Base-by-base conservation (phyloP, 64 coral and sea anemone genomes). In the Stichodactyla helianthus region DNA sequence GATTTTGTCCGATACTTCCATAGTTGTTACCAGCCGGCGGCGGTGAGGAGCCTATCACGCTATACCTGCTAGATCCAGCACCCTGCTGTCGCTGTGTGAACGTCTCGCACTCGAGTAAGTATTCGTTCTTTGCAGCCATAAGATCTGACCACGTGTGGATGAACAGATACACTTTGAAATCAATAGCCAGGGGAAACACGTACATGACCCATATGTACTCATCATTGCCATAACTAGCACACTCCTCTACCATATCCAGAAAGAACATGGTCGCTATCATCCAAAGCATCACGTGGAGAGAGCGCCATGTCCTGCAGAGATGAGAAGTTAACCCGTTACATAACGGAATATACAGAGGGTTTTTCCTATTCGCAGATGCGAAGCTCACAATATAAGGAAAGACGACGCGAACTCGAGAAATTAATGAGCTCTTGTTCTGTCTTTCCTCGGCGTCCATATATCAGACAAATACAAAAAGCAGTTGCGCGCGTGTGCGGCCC, bases 91-190 rank as follows among this genome's bases (percentile, higher is more conserved):
- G 62, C 20, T n/a, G 6, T 7, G 0, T 4, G 4, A 26, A 2
- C 22, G 68, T 74, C 11, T 74, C 68, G 10, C 68, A 74, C 25
- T 94, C 88, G 10, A 23, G n/a, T 9, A 89, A 55, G 61, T 64
- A 87, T 44, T 90, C 77, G 13, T 52, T 87, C 50, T 81, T 94
- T 14, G 79, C 84, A 8, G 64, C 14, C 62, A 12, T 77, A 1
- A 87, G 51, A 15, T 94, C 88, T 77, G 61, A 90, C 15, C 74
- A 78, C 5, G 92, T 86, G 52, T 94, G 92, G 51, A 94, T 90
- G 17, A 90, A 68, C 13, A 94, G 79, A 83, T 90, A 94, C 77
- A 90, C 87, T 44, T 94, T 94, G 79, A 94, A 94, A 76, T 94
- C 92, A 62, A 94, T 94, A 15, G 92, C 92, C 0, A 94, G 55